phyloP scores from a whole-genome alignment of 2,888 invertebrate genomes.

The Flexamia atlantica region DNA sequence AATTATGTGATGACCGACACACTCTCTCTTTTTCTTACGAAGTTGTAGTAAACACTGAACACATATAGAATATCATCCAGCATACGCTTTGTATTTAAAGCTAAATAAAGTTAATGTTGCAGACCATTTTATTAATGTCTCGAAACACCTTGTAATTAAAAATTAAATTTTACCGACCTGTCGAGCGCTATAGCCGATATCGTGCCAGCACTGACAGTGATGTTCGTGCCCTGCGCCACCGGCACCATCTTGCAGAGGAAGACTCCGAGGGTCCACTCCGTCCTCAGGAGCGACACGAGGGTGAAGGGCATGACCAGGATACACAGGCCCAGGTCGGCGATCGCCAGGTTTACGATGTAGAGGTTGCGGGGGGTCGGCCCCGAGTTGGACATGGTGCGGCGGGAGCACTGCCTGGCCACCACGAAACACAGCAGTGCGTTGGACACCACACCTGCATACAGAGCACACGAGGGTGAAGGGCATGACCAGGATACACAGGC shows the following conservation, averaged over 20 bases:
- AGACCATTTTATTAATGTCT: no score
- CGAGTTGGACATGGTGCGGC: slow-evolving; percentile 68
- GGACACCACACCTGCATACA: slow-evolving; percentile 71
- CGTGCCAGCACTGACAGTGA: slow-evolving; percentile 80
- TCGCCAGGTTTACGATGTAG: slow-evolving; percentile 79
- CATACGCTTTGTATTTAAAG: no score
- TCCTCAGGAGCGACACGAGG: slow-evolving; percentile 75
- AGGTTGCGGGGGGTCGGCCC: slow-evolving; percentile 74
- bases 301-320: slow-evolving; percentile 80
- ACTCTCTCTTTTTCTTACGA: no score
- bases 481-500: slow-evolving; percentile 79
- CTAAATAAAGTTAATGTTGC: no score
- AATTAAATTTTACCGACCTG: slow-evolving; percentile 7
- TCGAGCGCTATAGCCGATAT: slow-evolving; percentile 79
- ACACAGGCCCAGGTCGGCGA: slow-evolving; percentile 79
- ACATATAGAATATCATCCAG: no score
- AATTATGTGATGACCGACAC: no score
- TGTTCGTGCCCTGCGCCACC: slow-evolving; percentile 78
- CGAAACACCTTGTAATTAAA: not conserved
- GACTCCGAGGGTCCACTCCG: slow-evolving; percentile 77
- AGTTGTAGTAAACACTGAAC: no score
- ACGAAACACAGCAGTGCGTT: slow-evolving; percentile 73
- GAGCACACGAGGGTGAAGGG: slow-evolving; percentile 75
- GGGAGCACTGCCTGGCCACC: slow-evolving; percentile 72
- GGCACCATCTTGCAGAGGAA: slow-evolving; percentile 79